Percentiles rank a stretch among this genome's conserved stretches.
phyloP scores from a whole-genome alignment of 1,140 invertebrate species.

The Drosophila sulfurigaster region DNA sequence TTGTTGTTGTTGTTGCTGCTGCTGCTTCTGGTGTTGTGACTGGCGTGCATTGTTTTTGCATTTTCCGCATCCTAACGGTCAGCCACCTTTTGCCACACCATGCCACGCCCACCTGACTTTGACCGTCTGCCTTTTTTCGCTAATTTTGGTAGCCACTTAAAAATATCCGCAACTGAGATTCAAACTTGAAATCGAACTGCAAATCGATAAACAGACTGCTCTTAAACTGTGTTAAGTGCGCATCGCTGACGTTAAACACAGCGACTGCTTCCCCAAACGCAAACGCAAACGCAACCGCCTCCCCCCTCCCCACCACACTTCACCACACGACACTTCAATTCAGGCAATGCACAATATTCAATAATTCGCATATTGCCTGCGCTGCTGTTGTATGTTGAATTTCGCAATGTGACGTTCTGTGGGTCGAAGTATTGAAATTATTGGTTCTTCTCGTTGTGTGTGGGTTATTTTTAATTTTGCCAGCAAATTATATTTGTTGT shows the following conservation, averaged over 20 bases:
- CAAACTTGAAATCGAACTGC: slow-evolving; percentile 39
- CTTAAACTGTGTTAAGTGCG: slow-evolving; percentile 60
- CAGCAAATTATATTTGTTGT: background rate
- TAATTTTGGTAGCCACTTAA: slow-evolving; percentile 43
- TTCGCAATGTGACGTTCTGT: slow-evolving; percentile 48
- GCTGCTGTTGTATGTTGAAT: slow-evolving; percentile 1
- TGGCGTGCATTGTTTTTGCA: slow-evolving; percentile 29
- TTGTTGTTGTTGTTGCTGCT: slow-evolving; percentile 29
- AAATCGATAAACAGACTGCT: slow-evolving; percentile 19
- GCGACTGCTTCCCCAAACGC: background rate
- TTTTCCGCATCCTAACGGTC: slow-evolving; percentile 65
- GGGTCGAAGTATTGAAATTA: slow-evolving; percentile 44
- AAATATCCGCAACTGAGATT: slow-evolving; percentile 39
- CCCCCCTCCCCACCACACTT: background rate
- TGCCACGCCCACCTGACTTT: slow-evolving; percentile 57
- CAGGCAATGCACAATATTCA: background rate
- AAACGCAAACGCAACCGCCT: background rate
- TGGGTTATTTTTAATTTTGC: slow-evolving; percentile 38
- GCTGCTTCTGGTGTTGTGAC: background rate
- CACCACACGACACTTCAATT: too few species aligned
- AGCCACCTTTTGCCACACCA: slow-evolving; percentile 41
- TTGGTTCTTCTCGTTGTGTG: slow-evolving; percentile 17
- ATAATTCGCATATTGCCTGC: slow-evolving; percentile 15
- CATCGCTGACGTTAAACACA: slow-evolving; percentile 40
- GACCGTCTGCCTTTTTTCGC: slow-evolving; percentile 41